These are phyloP conservation scores for Nebria salina DNA, from an alignment of 2,888 invertebrate genomes.

Conservation along the genomic window DNA sequence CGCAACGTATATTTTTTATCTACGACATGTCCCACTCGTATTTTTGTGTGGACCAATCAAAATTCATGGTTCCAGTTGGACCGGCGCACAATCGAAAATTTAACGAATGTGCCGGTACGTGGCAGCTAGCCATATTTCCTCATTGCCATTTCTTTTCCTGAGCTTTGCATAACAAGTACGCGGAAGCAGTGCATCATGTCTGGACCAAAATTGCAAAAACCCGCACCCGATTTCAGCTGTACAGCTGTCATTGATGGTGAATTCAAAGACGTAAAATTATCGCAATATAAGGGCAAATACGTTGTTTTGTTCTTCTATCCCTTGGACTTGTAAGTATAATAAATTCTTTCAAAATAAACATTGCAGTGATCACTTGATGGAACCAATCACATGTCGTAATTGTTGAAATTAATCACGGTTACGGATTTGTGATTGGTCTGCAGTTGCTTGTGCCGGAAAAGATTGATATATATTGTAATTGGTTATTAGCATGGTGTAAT, in stretches of 20 bases:
- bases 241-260: constrained; percentile 84
- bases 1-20: neutral
- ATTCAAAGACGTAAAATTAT: constrained; percentile 81
- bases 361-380: neutral
- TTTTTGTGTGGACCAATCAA: neutral
- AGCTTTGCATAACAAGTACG: neutral
- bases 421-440: neutral
- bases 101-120: neutral
- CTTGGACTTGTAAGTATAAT: constrained; percentile 72
- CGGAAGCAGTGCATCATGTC: neutral
- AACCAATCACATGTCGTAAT: neutral
- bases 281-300: constrained; percentile 88
- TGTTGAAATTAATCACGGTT: neutral
- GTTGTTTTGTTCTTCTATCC: constrained; percentile 93
- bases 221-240: constrained; percentile 82
- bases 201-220: constrained; percentile 68
- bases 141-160: neutral
- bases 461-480: neutral
- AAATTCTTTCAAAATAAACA: constrained; percentile 12
- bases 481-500: neutral
- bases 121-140: neutral
- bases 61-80: neutral
- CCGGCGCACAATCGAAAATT: neutral
- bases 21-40: neutral
- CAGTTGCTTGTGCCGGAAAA: neutral